A percentile compares a stretch with the other conserved stretches of the same genome.
Evolutionary conservation across 2,888 invertebrate species (phyloP).

Genomic region (Protophormia terraenovae): DNA sequence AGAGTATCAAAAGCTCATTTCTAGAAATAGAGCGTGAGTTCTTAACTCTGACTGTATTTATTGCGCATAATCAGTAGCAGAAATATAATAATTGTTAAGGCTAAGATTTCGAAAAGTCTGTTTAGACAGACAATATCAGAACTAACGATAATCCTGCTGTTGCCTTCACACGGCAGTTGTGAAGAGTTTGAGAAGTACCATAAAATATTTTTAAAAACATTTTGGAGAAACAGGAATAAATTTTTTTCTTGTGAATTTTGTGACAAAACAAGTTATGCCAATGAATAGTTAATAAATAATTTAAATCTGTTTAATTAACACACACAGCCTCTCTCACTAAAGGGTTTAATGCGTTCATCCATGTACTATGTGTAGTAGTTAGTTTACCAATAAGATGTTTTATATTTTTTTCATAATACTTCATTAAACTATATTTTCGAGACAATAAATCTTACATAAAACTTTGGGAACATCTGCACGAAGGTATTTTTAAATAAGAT

Average conservation of each 20-base stretch:
- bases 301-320: constrained; percentile 40
- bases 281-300: constrained; percentile 44
- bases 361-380: neutral
- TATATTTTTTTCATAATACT: too few species aligned
- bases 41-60: too few species aligned
- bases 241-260: constrained; percentile 16
- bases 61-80: constrained; percentile 21
- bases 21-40: neutral
- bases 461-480: too few species aligned
- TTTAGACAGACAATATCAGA: neutral
- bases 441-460: too few species aligned
- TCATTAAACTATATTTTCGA: too few species aligned
- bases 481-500: too few species aligned
- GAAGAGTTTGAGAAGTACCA: neutral
- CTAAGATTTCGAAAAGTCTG: neutral
- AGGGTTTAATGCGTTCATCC: neutral
- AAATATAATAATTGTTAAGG: neutral
- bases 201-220: constrained; percentile 32
- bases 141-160: constrained; percentile 1
- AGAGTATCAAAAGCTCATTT: constrained; percentile 41
- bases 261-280: constrained; percentile 46
- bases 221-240: constrained; percentile 15
- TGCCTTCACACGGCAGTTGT: neutral
- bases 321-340: neutral
- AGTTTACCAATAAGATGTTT: too few species aligned